Evolutionary conservation across 2,888 invertebrate genomes (phyloP), one percentile per base, ranked within the genome.

Genomic region (Aquatica leii): DNA sequence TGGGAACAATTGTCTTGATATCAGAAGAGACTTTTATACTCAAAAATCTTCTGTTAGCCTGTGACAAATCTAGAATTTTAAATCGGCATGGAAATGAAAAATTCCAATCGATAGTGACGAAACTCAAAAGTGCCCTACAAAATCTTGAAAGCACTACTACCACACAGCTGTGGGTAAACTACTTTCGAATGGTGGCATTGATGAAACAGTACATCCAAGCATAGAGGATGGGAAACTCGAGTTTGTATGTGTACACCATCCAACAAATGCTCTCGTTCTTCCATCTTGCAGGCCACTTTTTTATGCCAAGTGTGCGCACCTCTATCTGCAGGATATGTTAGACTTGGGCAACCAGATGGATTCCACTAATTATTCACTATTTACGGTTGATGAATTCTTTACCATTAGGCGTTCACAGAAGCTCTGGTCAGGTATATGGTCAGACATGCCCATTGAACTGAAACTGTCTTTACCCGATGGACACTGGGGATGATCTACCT

Each of bases 11-110:
- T 37, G 11, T 11, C 12, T 34, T 14, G 14, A 31, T 12, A 5
- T 8, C 43, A 31, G 35, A 56, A 18, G 58, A 15, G 14, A 24
- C n/a, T 21, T 40, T 12, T 53, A 35, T 12, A 8, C 18, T 53
- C 9, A 37, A 53, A 37, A 53, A 53, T 8, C 14, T 37, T 20
- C 34, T 37, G 6, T 14, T 18, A 15, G 18, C 35, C 35, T 4
- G n/a, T 37, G 52, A 53, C 40, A 53, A 37, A 17, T 53, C 52
- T 37, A 17, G 8, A 14, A 53, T 53, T 53, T 17, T 40, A 17
- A 53, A 35, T 17, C 37, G 20, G n/a, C 40, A 53, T 53, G 40
- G 18, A 53, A 17, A 53, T 53, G 12, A 2, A 6, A 41, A 18
- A 54, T 21, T 54, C 43, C 41, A 54, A 34, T 20, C 24, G 18